These are phyloP conservation scores for Tribolium castaneum DNA, from an alignment of 1,140 invertebrate species.

Conservation along the genomic window DNA sequence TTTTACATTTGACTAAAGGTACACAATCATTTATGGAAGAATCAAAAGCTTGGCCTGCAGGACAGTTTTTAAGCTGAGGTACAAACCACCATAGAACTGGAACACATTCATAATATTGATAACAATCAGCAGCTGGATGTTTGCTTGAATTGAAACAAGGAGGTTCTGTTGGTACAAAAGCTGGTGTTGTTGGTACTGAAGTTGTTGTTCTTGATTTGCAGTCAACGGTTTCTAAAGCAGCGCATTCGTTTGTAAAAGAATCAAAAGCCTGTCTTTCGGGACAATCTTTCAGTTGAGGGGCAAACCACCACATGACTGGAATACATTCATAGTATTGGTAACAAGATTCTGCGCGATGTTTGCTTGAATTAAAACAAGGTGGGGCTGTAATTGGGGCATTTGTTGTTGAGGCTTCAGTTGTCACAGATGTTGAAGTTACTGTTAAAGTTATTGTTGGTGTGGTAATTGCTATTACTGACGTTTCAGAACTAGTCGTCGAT, in stretches of 20 bases:
- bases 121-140: constrained; percentile 9
- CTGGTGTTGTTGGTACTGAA: neutral
- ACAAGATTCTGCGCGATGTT: neutral
- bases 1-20: neutral
- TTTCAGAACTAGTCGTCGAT: too few species aligned
- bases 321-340: constrained; percentile 26
- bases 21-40: neutral
- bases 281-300: neutral
- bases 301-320: constrained; percentile 10
- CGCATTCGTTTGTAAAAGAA: neutral
- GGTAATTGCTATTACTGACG: too few species aligned
- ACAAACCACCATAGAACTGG: constrained; percentile 28
- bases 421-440: neutral
- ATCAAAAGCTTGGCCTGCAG: neutral
- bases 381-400: neutral
- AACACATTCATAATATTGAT: constrained; percentile 39
- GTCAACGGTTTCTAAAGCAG: neutral
- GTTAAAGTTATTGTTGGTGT: too few species aligned
- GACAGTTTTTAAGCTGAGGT: neutral
- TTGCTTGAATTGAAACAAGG: neutral
- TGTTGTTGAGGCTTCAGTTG: neutral
- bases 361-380: neutral
- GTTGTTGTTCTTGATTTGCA: neutral
- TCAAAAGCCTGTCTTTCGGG: neutral
- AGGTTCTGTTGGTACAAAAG: too few species aligned